Base-by-base conservation (phyloP, 2,797 vertebrate genomes). In the Argentina silus region DNA sequence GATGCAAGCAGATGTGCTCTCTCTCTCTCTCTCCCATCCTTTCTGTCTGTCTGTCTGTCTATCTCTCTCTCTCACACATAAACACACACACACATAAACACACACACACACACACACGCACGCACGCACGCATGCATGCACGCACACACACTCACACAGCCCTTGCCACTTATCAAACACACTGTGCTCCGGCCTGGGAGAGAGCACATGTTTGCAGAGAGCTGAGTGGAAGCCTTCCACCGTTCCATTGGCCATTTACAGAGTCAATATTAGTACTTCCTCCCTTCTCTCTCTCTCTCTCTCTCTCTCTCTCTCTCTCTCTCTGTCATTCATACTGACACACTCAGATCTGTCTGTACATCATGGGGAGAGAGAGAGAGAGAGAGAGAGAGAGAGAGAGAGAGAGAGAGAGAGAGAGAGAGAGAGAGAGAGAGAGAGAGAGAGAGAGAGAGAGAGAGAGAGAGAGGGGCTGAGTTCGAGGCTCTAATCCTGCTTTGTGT, bases 211-310 rank as follows among this genome's bases (percentile, higher is more conserved):
- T 27, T 44, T 44, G 53, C n/a, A 44, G 6, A 44, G 59, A 19
- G 42, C 27, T 10, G 12, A 45, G 12, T 43, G 21, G 67, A 45
- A 23, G 42, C 12, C 62, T 45, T 65, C 67, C 43, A 17, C 23
- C 21, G 42, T 66, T 59, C 68, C 74, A 75, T 68, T 44, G 67
- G 17, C 51, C 50, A 56, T 69, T 69, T 64, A 64, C 56, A 63
- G 51, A 70, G 60, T 65, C 67, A 75, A 75, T 69, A 65, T 70
- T 75, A 45, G 50, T 14, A 63, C 11, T 36, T 53, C 56, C 15
- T 19, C 47, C 56, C 11, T 36, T 55, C 51, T 55, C 51, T 55
- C 51, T 55, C 51, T 55, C 51, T 55, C 51, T 55, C 51, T 55
- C 2, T 50, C 48, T n/a, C n/a, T n/a, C n/a, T n/a, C n/a, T 55